Evolutionary conservation across 2,113 vertebrate genomes (phyloP).

Genomic region (Hemichromis elongatus): DNA sequence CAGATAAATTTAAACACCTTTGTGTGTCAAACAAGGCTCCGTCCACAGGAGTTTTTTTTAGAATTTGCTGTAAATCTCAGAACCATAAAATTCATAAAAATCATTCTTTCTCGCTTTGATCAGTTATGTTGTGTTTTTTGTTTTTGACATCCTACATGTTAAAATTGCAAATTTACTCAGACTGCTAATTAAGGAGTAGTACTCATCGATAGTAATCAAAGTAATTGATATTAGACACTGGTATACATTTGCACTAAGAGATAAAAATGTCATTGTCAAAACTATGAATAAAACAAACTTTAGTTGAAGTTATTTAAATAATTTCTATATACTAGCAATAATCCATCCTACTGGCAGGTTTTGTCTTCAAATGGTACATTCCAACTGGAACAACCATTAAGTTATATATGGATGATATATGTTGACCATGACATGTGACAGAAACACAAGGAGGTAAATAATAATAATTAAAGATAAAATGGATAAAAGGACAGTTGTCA

Average conservation of each 20-base stretch:
- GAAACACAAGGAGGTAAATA: background rate
- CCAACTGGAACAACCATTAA: background rate
- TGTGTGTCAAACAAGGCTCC: background rate
- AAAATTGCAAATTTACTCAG: background rate
- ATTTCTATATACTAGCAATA: background rate
- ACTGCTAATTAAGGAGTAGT: background rate
- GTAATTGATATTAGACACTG: background rate
- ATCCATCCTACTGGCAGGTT: background rate
- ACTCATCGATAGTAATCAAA: background rate
- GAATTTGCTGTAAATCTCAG: background rate
- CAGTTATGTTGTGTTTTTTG: background rate
- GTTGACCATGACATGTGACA: background rate
- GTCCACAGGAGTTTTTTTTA: background rate
- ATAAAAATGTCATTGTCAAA: background rate
- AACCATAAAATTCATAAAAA: background rate
- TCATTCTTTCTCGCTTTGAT: background rate
- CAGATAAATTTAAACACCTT: slow-evolving; percentile 7
- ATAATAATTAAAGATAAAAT: no score
- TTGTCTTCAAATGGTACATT: background rate
- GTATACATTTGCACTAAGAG: background rate
- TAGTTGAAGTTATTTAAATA: background rate
- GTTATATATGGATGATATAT: background rate
- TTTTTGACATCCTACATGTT: background rate
- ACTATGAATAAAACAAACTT: background rate
- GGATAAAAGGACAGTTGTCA: background rate